Base-by-base conservation (phyloP, 2,888 invertebrate species). In the Scaptomyza tumidula region DNA sequence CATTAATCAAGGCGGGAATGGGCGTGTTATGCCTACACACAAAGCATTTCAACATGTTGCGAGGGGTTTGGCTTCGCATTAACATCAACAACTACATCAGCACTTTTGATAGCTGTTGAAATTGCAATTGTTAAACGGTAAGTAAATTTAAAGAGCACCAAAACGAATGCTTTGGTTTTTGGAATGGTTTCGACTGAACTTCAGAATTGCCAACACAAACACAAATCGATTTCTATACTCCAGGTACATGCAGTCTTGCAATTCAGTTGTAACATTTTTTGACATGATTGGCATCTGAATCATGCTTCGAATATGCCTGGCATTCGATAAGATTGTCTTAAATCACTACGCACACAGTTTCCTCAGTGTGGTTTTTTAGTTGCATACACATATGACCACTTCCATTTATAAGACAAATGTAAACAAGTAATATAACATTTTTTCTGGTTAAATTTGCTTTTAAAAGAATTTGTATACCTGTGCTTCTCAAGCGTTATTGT, bases 1-100 rank as follows among this genome's bases (percentile, higher is more conserved):
- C 86, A 88, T 89, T 89, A 86, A 88, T 89, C 85, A 88, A 75
- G 76, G 81, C 67, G 60, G 53, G 65, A 31, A 50, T 58, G 59
- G 54, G 68, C 48, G 46, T 44, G 14, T 19, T 27, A 29, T 41
- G 65, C 65, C 70, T 37, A 64, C 57, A 66, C 41, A 41, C 41
- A 41, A 41, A 49, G 10, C 19, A 41, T 39, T 48, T 46, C 80
- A 85, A 74, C 76, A n/a, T 77, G 77, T 83, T 85, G 71, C 10
- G 5, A n/a, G 6, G 24, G 27, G 52, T 46, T 41, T 19, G 54
- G 3, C 39, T 13, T 9, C 13, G 29, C 16, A 35, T 39, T 19
- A 37, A 41, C 39, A 48, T 14, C 49, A 60, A 53, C 64, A 59
- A 24, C 60, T 49, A 66, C 46, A 58, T 72, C 71, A 62, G 50